phyloP scores from a whole-genome alignment of 1,140 invertebrate genomes.

The Nasonia vitripennis region DNA sequence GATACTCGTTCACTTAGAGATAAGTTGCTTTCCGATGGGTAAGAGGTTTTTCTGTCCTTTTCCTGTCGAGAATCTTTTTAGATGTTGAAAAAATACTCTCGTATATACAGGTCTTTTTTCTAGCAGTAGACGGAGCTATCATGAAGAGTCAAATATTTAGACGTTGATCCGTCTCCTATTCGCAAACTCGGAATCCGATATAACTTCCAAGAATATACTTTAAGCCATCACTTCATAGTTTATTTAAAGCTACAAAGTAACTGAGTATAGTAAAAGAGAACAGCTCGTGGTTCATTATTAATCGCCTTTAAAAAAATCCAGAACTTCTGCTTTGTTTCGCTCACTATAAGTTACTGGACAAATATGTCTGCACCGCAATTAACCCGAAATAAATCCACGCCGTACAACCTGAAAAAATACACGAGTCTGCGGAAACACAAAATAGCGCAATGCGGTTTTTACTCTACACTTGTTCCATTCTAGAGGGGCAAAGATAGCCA shows the following conservation, averaged over 20 bases:
- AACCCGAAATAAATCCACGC: neutral
- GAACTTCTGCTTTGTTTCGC: too few species aligned
- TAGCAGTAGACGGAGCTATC: neutral
- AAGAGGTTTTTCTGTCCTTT: constrained; percentile 1
- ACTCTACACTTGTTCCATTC: neutral
- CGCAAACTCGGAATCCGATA: too few species aligned
- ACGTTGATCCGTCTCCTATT: too few species aligned
- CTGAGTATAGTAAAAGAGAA: too few species aligned
- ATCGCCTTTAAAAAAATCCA: too few species aligned
- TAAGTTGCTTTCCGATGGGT: constrained; percentile 37
- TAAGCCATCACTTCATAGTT: too few species aligned
- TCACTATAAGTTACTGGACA: too few species aligned
- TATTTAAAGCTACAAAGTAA: too few species aligned
- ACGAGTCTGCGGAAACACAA: neutral
- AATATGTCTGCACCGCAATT: neutral
- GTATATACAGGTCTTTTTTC: neutral
- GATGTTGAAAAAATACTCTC: neutral
- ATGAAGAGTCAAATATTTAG: too few species aligned
- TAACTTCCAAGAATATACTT: too few species aligned
- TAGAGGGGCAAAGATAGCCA: neutral
- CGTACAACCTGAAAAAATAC: neutral
- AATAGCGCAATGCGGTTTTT: neutral
- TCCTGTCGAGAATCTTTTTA: neutral
- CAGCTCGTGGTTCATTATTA: too few species aligned
- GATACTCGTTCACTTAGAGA: constrained; percentile 33